A percentile compares a stretch with the other conserved stretches of the same genome.
Evolutionary conservation across 2,113 vertebrate species (phyloP).

Genomic region (Campylomormyrus tamandua): DNA sequence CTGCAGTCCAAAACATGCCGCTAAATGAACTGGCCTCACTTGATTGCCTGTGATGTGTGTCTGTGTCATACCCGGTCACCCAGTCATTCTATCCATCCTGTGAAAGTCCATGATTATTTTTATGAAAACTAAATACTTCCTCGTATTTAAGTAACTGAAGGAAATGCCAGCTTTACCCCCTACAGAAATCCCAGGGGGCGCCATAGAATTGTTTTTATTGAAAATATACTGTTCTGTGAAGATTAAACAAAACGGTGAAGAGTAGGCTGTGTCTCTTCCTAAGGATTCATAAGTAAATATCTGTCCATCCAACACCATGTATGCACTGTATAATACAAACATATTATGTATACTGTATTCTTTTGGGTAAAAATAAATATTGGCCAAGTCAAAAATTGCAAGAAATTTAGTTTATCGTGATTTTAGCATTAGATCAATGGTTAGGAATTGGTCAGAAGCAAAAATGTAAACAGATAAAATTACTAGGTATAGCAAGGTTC

Average conservation of each 20-base stretch:
- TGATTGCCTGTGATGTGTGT: background rate
- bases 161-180: background rate
- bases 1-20: background rate
- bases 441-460: background rate
- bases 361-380: background rate
- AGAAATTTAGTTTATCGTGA: background rate
- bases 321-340: background rate
- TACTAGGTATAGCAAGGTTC: background rate
- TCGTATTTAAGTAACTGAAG: background rate
- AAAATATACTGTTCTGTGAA: background rate
- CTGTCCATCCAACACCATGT: background rate
- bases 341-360: background rate
- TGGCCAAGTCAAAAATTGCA: background rate
- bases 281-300: background rate
- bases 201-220: background rate
- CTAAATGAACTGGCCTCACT: background rate
- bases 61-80: background rate
- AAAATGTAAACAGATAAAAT: background rate
- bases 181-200: background rate
- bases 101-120: background rate
- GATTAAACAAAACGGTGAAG: background rate
- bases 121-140: background rate
- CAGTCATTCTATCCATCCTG: background rate
- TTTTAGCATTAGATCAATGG: background rate
- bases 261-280: background rate